A percentile compares a stretch with the other conserved stretches of the same genome.
Evolutionary conservation across 1,140 invertebrate species (phyloP).

Genomic region (Trachelipus rathkii): DNA sequence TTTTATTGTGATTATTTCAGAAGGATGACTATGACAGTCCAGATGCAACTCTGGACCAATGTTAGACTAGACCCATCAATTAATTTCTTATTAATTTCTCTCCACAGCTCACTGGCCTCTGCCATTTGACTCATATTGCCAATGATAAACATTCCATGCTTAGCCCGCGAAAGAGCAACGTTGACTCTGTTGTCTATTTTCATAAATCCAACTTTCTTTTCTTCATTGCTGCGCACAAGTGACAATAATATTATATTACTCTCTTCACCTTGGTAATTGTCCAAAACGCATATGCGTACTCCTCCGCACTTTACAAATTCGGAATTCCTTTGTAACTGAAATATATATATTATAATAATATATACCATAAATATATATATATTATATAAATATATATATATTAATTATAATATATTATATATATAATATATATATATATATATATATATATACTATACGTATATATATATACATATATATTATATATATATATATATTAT

Average conservation of each 20-base stretch:
- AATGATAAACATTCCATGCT: constrained; percentile 64
- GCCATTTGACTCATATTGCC: constrained; percentile 56
- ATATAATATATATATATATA: too few relatives aligned
- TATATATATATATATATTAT: too few relatives aligned
- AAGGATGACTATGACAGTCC: constrained; percentile 53
- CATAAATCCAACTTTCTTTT: constrained; percentile 71
- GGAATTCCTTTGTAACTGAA: too few relatives aligned
- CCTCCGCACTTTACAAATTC: too few relatives aligned
- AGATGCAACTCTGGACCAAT: constrained; percentile 49
- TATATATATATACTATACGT: too few relatives aligned
- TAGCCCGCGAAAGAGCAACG: constrained; percentile 76
- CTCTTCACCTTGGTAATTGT: constrained; percentile 83
- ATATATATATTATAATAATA: too few relatives aligned
- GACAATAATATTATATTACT: constrained; percentile 78
- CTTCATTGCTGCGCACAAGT: constrained; percentile 68
- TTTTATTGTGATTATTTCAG: constrained; percentile 35
- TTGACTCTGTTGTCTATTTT: constrained; percentile 70
- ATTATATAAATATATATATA: too few relatives aligned
- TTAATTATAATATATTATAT: too few relatives aligned
- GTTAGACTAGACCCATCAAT: constrained; percentile 27
- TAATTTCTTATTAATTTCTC: constrained; percentile 48
- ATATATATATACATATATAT: too few relatives aligned
- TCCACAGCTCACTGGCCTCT: constrained; percentile 51
- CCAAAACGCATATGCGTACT: constrained; percentile 51
- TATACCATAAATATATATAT: too few relatives aligned